Percentiles rank a stretch among this genome's conserved stretches.
These are phyloP conservation scores for Leptinotarsa haldemani DNA, from an alignment of 2,888 invertebrate species.

Conservation along the genomic window DNA sequence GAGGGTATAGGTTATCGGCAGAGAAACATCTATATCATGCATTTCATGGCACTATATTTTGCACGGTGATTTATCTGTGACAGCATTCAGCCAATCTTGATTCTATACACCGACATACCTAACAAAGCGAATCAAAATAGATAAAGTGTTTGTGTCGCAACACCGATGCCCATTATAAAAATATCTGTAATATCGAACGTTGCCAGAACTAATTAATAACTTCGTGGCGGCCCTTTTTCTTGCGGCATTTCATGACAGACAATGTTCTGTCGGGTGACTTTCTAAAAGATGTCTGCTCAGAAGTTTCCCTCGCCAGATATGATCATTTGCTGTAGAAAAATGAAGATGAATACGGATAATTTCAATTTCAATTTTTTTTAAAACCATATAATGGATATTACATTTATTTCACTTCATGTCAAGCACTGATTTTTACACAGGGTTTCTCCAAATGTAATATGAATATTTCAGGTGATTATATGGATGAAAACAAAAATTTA, in stretches of 20 bases:
- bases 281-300: too few species aligned
- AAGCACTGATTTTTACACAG: too few species aligned
- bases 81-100: conserved; percentile 47
- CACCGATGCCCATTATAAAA: conserved; percentile 41
- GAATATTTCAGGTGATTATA: too few species aligned
- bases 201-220: conserved; percentile 42
- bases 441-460: too few species aligned
- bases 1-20: conserved; percentile 54
- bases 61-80: conserved; percentile 51
- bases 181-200: conserved; percentile 34
- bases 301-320: too few species aligned
- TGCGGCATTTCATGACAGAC: background rate
- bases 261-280: too few species aligned
- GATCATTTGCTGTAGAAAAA: too few species aligned
- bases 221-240: conserved; percentile 33
- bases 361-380: too few species aligned
- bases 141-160: conserved; percentile 42
- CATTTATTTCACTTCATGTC: too few species aligned
- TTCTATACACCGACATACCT: conserved; percentile 42
- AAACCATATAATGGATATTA: too few species aligned
- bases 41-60: conserved; percentile 48
- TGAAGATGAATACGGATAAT: too few species aligned
- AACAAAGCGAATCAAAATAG: conserved; percentile 45
- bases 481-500: too few species aligned
- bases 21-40: conserved; percentile 52